Percentiles rank a stretch among this genome's conserved stretches.
phyloP scores from a whole-genome alignment of 2,797 vertebrate genomes.

The Bufotes viridis region DNA sequence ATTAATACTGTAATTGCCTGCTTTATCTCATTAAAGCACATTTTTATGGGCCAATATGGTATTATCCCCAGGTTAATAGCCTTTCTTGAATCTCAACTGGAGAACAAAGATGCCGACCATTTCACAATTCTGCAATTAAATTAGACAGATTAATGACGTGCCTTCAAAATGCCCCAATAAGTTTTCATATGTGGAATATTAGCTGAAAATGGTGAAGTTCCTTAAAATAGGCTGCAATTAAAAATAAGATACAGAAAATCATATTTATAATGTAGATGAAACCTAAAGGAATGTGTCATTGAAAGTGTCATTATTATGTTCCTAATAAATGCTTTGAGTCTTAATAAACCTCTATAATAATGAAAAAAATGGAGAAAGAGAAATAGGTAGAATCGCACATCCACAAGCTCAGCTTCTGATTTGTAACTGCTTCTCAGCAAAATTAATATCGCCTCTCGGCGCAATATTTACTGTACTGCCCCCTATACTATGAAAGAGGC shows the following conservation, averaged over 20 bases:
- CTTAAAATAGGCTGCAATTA: neutral
- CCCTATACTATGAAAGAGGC: too few species aligned
- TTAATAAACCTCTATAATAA: neutral
- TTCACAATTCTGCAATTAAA: constrained; percentile 52
- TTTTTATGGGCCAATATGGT: constrained; percentile 45
- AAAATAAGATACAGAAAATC: neutral
- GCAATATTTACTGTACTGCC: too few species aligned
- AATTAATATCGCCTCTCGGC: too few species aligned
- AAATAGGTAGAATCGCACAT: too few species aligned
- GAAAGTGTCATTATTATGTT: neutral
- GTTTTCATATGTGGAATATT: constrained; percentile 25
- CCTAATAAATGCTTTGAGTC: neutral
- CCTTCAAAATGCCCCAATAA: constrained; percentile 33
- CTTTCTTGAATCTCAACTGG: constrained; percentile 22
- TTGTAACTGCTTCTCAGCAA: too few species aligned
- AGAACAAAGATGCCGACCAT: constrained; percentile 38
- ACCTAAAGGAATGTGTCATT: neutral
- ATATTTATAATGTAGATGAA: neutral
- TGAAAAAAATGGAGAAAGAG: too few species aligned
- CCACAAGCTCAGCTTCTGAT: too few species aligned
- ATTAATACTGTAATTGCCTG: constrained; percentile 53
- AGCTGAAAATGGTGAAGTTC: neutral
- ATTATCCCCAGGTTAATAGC: constrained; percentile 53
- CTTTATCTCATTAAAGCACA: constrained; percentile 60
- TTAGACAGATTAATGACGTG: constrained; percentile 52